These are phyloP conservation scores for Oscheius myriophilus DNA, from an alignment of 2,888 invertebrate genomes.

Conservation along the genomic window DNA sequence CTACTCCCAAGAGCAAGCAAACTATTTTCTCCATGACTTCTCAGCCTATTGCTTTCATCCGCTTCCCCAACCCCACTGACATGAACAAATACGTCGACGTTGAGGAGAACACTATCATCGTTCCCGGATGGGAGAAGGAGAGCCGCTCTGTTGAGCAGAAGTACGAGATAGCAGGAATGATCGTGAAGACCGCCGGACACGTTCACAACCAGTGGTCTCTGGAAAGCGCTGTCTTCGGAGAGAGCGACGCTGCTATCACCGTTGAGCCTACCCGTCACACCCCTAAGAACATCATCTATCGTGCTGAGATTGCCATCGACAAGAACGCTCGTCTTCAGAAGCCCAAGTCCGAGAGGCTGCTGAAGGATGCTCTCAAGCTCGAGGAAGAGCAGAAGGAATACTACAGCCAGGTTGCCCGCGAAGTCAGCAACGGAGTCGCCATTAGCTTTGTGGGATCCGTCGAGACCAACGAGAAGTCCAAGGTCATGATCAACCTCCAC, in stretches of 20 bases:
- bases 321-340: conserved; percentile 29
- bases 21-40: conserved; percentile 37
- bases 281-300: conserved; percentile 23
- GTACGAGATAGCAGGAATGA: conserved; percentile 41
- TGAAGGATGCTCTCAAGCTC: conserved; percentile 1
- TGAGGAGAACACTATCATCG: conserved; percentile 57
- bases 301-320: conserved; percentile 25
- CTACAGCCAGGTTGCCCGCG: conserved; percentile 35
- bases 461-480: conserved; percentile 14
- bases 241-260: conserved; percentile 52
- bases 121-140: conserved; percentile 39
- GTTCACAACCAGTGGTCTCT: conserved; percentile 39
- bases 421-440: conserved; percentile 20
- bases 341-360: conserved; percentile 36
- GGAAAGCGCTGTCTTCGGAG: conserved; percentile 41
- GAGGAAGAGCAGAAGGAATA: conserved; percentile 30
- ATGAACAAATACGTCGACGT: conserved; percentile 44
- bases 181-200: conserved; percentile 46
- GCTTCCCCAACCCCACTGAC: conserved; percentile 39
- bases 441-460: background rate
- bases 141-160: conserved; percentile 35
- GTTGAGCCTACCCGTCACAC: conserved; percentile 35
- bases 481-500: conserved; percentile 27
- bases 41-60: conserved; percentile 58
- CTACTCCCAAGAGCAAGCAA: conserved; percentile 38